Conservation (phyloP, 1,140 invertebrate species). For the Drosophila setifemur region DNA sequence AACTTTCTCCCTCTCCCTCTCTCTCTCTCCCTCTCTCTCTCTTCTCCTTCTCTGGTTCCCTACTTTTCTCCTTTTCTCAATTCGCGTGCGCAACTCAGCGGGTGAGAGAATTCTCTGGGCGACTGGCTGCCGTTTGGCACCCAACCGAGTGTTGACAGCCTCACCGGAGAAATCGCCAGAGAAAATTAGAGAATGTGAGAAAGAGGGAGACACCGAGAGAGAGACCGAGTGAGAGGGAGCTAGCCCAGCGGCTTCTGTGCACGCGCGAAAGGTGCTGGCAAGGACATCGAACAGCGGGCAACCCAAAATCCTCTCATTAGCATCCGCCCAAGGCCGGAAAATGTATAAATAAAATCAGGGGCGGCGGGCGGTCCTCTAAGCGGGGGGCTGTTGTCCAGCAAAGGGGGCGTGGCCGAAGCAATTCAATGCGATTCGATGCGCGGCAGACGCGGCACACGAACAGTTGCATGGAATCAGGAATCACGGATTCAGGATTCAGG, state of each 20-base stretch:
- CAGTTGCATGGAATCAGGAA: no score
- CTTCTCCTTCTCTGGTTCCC: neutral
- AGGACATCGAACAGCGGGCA: slow-evolving; percentile 68
- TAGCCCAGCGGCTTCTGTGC: slow-evolving; percentile 58
- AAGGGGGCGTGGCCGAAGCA: slow-evolving; percentile 29
- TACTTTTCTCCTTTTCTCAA: slow-evolving; percentile 8
- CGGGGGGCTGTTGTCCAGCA: neutral
- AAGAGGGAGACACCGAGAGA: slow-evolving; percentile 9
- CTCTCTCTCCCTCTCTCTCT: neutral
- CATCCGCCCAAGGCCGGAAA: slow-evolving; percentile 21
- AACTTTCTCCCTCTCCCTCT: neutral
- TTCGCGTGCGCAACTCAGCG: slow-evolving; percentile 68
- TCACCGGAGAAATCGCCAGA: neutral
- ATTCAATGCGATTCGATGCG: slow-evolving; percentile 25
- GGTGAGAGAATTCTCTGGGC: slow-evolving; percentile 15
- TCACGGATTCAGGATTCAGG: no score
- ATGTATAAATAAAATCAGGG: slow-evolving; percentile 1
- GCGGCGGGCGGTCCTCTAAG: slow-evolving; percentile 37
- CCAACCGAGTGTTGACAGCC: slow-evolving; percentile 42
- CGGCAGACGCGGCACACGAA: slow-evolving; percentile 40
- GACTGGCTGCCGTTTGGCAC: slow-evolving; percentile 38
- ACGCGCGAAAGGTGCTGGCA: slow-evolving; percentile 55
- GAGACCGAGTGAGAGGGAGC: slow-evolving; percentile 3
- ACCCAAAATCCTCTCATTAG: slow-evolving; percentile 36
- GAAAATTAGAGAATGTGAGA: slow-evolving; percentile 3